Percentiles rank a stretch among this genome's conserved stretches.
phyloP scores from a whole-genome alignment of 2,113 vertebrate species.

The Sula dactylatra region DNA sequence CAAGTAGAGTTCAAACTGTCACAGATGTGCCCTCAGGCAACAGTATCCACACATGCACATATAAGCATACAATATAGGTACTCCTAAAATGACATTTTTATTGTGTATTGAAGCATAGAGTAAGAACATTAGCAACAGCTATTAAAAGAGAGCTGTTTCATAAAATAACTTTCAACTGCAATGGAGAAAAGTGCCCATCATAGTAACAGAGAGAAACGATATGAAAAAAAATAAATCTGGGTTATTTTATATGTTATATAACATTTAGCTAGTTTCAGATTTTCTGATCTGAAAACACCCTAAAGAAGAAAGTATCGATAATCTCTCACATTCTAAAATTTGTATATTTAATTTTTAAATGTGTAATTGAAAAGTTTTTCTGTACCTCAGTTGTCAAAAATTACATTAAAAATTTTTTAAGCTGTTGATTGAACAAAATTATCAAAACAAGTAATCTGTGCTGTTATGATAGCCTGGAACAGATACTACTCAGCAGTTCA shows the following conservation, averaged over 20 bases:
- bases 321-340: neutral
- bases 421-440: neutral
- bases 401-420: neutral
- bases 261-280: neutral
- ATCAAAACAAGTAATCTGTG: neutral
- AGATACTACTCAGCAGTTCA: neutral
- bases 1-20: neutral
- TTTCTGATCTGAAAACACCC: neutral
- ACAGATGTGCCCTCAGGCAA: neutral
- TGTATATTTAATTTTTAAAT: neutral
- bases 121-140: neutral
- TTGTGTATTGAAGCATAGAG: neutral
- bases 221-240: neutral
- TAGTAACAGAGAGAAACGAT: neutral
- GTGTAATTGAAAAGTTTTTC: neutral
- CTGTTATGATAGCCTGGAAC: neutral
- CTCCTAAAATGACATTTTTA: neutral
- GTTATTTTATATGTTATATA: neutral
- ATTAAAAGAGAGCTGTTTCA: neutral
- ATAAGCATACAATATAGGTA: neutral
- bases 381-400: neutral
- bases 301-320: neutral
- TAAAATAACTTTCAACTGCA: neutral
- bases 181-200: neutral
- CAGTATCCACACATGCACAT: neutral